These are phyloP conservation scores for Mesopsocus fuscifrons DNA, from an alignment of 2,888 invertebrate genomes.

Conservation along the genomic window DNA sequence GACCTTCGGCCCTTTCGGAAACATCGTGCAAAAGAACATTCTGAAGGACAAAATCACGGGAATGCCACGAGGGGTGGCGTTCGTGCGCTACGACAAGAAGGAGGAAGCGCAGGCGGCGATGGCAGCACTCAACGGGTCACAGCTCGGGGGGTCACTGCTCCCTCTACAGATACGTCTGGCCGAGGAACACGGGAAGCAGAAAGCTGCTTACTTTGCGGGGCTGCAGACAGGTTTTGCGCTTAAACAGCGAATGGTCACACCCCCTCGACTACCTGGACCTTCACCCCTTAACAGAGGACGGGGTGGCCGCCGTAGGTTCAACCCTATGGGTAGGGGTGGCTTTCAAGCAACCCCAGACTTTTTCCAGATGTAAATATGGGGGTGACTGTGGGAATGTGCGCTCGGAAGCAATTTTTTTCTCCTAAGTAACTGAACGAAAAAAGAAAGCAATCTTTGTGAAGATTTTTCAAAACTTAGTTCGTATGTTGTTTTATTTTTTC, in stretches of 20 bases:
- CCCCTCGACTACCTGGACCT: slow-evolving; percentile 28
- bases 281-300: slow-evolving; percentile 26
- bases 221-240: slow-evolving; percentile 48
- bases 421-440: no score
- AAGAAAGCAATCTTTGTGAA: no score
- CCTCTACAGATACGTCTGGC: slow-evolving; percentile 71
- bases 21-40: slow-evolving; percentile 82
- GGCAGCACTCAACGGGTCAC: slow-evolving; percentile 61
- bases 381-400: no score
- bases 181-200: slow-evolving; percentile 69
- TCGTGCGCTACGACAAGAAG: slow-evolving; percentile 73
- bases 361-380: no score
- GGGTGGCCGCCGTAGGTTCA: slow-evolving; percentile 28
- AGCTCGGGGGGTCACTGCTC: slow-evolving; percentile 59
- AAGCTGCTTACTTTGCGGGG: slow-evolving; percentile 52
- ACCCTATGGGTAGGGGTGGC: neutral
- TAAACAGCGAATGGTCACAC: slow-evolving; percentile 30
- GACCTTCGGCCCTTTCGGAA: slow-evolving; percentile 73
- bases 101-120: slow-evolving; percentile 85
- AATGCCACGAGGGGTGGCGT: slow-evolving; percentile 76
- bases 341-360: no score
- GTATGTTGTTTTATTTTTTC: no score
- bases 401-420: no score
- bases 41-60: slow-evolving; percentile 77
- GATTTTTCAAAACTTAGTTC: no score